Base-by-base conservation (phyloP, 1,140 invertebrate species). In the Whitmania pigra region DNA sequence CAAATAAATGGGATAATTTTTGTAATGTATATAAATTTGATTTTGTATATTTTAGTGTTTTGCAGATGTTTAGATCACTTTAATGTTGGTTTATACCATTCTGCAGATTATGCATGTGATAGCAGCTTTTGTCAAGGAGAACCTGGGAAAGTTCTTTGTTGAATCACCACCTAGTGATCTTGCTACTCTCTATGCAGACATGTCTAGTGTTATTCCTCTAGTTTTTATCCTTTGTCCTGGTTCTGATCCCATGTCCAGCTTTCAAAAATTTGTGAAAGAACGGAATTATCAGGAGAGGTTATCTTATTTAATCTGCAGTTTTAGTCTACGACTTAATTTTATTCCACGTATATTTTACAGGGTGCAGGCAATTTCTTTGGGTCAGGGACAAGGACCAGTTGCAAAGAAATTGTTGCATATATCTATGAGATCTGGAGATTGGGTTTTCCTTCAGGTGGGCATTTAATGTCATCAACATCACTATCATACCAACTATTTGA, bases 101-200 rank as follows among this genome's bases (percentile, higher is more conserved):
- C 75, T 78, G 0, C 77, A 86, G 79, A 82, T 92, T 15, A 86
- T 91, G 7, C 88, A 89, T 77, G 89, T 87, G 3, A 87, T 91
- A 18, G 89, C 88, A 1, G 86, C 90, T 73, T 93, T 89, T 79
- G 88, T 93, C 0, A 85, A 86, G 74, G 83, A 82, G 13, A 89
- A 89, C 74, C 84, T 93, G 2, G 91, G 91, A 0, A 82, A 86
- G 71, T 82, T 85, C 67, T 93, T 92, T 80, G 87, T 92, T 13
- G 90, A 92, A 81, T 89, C 88, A 74, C 87, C 86, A 49, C 85
- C 86, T 73, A 86, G 88, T 3, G 86, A 87, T 57, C 79, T 93
- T 11, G 83, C 86, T 69, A 84, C 87, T 22, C 79, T 92, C 86
- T 92, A 86, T 85, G 79, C 81, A 75, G 78, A 82, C 73, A 82